Conservation (phyloP, 1,140 invertebrate genomes). For the Dreissena rostriformis region DNA sequence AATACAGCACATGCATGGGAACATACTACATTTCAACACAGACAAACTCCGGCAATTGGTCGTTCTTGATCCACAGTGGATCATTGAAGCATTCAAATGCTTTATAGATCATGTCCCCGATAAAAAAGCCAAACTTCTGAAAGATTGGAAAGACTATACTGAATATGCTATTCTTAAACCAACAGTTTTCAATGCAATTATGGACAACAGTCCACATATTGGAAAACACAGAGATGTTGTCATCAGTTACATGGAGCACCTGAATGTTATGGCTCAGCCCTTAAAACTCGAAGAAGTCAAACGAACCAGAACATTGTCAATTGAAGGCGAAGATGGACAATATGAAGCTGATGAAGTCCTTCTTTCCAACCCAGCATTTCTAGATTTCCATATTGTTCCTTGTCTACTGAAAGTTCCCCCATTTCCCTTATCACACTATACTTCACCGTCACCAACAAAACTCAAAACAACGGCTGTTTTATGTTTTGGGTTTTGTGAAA, state of each 20-base stretch:
- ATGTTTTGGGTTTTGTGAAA: constrained; percentile 1
- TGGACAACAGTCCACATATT: constrained; percentile 24
- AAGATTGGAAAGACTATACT: constrained; percentile 3
- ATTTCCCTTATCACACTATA: background rate
- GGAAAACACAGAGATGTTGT: background rate
- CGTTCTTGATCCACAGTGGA: constrained; percentile 38
- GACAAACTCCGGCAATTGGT: background rate
- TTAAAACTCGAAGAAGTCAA: background rate
- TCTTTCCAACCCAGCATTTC: no score
- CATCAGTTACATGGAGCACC: constrained; percentile 40
- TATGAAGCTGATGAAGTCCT: no score
- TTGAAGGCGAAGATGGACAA: no score
- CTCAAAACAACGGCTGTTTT: background rate
- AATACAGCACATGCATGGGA: constrained; percentile 28
- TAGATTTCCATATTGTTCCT: constrained; percentile 21
- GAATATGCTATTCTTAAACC: constrained; percentile 17
- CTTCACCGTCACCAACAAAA: background rate
- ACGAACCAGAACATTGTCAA: background rate
- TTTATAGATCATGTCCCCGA: constrained; percentile 12
- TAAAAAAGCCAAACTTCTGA: constrained; percentile 8
- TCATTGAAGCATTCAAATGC: constrained; percentile 41
- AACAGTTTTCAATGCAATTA: constrained; percentile 24
- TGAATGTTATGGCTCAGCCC: constrained; percentile 34
- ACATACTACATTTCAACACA: constrained; percentile 32
- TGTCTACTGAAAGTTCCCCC: background rate